These are phyloP conservation scores for Microctenopoma stevenorrisi DNA, from an alignment of 2,797 vertebrate genomes.

Conservation along the genomic window DNA sequence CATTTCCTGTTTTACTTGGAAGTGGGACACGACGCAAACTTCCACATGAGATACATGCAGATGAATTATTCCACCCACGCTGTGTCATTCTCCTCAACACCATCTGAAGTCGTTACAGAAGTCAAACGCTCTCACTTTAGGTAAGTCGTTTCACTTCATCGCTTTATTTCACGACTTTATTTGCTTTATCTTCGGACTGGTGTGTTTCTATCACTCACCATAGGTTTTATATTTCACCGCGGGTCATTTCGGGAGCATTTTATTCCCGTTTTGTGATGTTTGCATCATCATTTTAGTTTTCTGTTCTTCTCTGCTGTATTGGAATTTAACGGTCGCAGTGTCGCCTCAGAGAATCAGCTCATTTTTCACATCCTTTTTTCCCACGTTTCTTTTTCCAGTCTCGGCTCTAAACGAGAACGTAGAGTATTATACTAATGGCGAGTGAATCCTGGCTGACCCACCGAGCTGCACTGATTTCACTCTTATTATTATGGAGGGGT, in stretches of 20 bases:
- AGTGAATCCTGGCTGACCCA: not conserved
- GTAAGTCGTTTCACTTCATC: not conserved
- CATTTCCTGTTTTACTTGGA: not conserved
- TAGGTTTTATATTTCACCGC: too few species aligned
- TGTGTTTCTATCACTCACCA: not conserved
- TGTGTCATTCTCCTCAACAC: not conserved
- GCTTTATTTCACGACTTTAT: not conserved
- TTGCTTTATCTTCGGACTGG: not conserved
- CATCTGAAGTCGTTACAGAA: conserved; percentile 13
- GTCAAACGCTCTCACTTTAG: not conserved
- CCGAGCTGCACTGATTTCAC: conserved; percentile 38
- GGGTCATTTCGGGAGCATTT: not conserved
- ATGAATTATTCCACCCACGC: not conserved
- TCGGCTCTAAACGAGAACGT: not conserved
- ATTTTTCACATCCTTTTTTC: not conserved
- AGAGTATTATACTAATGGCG: conserved; percentile 32
- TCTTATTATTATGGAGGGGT: conserved; percentile 35
- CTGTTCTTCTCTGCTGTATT: too few species aligned
- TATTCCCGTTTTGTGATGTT: not conserved
- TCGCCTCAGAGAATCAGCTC: too few species aligned
- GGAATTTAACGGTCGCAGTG: too few species aligned
- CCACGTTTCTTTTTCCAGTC: not conserved
- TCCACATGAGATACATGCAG: not conserved
- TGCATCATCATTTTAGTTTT: too few species aligned
- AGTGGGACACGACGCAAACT: not conserved